Base-by-base conservation (phyloP, 2,113 vertebrate species). In the Phodopus roborovskii region DNA sequence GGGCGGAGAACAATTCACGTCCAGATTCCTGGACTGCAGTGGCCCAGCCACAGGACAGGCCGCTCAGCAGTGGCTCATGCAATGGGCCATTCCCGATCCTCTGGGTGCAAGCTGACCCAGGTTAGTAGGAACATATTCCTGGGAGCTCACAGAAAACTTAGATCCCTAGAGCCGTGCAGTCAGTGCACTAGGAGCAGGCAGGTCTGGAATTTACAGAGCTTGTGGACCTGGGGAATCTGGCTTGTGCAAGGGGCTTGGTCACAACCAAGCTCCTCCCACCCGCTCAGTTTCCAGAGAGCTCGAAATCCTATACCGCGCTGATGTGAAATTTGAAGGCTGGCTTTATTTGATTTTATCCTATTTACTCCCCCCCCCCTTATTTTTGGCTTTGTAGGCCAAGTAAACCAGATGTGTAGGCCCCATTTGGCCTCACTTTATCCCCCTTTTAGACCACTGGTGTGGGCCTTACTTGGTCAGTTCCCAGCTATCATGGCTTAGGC, bases 21-120 rank as follows among this genome's bases (percentile, higher is more conserved):
- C 82, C 95, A 53, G 95, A 96, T 97, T 97, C 97, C 96, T 97
- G 92, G 88, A 86, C 94, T 79, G 39, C 84, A 89, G 74, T 58
- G n/a, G 71, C 48, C 42, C 64, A 45, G 58, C 92, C 42, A 20
- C 90, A 26, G 78, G 90, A 81, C 60, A 0, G 9, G 87, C 42
- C 2, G 20, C 50, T 88, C 9, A 28, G 86, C 45, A n/a, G 45
- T 8, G 64, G 45, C 33, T 87, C 66, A 26, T 50, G 64, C 62
- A 6, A 82, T 60, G 91, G 84, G 91, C 95, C n/a, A 39, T 28
- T 53, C 78, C 68, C 24, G 0, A 10, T 85, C 95, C 78, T 88
- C 50, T 28, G 6, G 15, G 17, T 11, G 1, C 62, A 24, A 4
- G 10, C 88, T 2, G 45, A 10, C 64, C 1, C 0, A 39, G 75